Base-by-base conservation (phyloP, 2,113 vertebrate genomes). In the Pomatostomus ruficeps region DNA sequence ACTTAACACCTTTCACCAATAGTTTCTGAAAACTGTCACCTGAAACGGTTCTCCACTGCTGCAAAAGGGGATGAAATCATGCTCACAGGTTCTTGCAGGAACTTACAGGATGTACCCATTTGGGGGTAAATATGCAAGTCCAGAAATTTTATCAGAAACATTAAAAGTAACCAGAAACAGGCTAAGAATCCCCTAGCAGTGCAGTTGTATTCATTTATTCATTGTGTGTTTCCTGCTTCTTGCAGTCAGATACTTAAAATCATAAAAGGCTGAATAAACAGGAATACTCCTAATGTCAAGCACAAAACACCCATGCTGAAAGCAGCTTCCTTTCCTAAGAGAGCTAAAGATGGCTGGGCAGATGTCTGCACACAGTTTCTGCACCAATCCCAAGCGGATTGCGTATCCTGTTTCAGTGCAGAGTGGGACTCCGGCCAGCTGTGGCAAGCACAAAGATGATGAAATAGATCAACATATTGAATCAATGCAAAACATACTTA, bases 401-500 rank as follows among this genome's bases (percentile, higher is more conserved):
- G 46, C 14, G 1, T 15, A 80, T 54, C 59, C 51, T 85, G 26
- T 55, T 80, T 51, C 28, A 26, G 71, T 66, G 29, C 48, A 71
- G 66, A 73, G 52, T 13, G 35, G 49, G 71, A 84, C 43, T 78
- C 28, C 15, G 67, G 81, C 61, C 87, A 96, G 91, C 33, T 92
- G 23, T 51, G 54, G 42, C 54, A 89, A 96, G 87, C 62, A 89
- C 26, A 54, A 78, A 89, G 58, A 93, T 58, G 54, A 92, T 91
- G 73, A 84, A 89, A 92, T 8, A 93, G 43, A 92, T 67, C 54
- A 85, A 85, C 57, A 95, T 10, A 92, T 8, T 76, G 71, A 93
- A 91, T n/a, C 75, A 93, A 82, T 80, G 71, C 58, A 85, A 92
- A 95, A 86, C 40, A 82, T 14, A 65, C 19, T 86, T 74, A 86